Base-by-base conservation (phyloP, 1,140 invertebrate genomes). In the Pseudomyrmex flavicornis region DNA sequence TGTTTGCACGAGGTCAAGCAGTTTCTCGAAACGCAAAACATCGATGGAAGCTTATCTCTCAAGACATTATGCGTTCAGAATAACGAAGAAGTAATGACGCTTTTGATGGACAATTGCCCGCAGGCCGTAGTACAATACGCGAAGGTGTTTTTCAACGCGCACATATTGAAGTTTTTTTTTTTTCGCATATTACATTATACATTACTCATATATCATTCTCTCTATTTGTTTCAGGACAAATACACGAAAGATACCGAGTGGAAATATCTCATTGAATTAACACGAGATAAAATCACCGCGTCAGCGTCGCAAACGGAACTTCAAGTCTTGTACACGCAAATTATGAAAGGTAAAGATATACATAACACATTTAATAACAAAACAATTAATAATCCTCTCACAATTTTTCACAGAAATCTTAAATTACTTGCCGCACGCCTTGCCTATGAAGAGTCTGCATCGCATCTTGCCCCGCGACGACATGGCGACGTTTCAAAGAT, bases 51-150 rank as follows among this genome's bases (percentile, higher is more conserved):
- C 35, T 89, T 94, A n/a, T 92, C 94, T 65, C 92, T 95, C 35
- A 91, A 92, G 56, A 90, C 91, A 7, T 75, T 95, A 5, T 94
- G 93, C 58, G 86, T 87, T 54, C 82, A 85, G 26, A 88, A 93
- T 83, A 90, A 82, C 0, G 92, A 93, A 54, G 70, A 88, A 17
- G 90, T 88, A 17, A 93, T 93, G 1, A 63, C 86, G 46, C 82
- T 95, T 58, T 74, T 96, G 8, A 91, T 95, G 50, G 93, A 95
- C 2, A 92, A 94, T 15, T 96, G 95, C 86, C 95, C 95, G 2
- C 95, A 95, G 76, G 95, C 95, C 85, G 82, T 95, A n/a, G 82
- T 95, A 22, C 94, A 95, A 48, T 96, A 95, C 89, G 95, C 95
- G 3, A 95, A 96, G 93, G 95, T 96, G 93, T 7, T 59, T 87